Evolutionary conservation across 2,888 invertebrate species (phyloP), one percentile per base, ranked within the genome.

Genomic region (Patella caerulea): DNA sequence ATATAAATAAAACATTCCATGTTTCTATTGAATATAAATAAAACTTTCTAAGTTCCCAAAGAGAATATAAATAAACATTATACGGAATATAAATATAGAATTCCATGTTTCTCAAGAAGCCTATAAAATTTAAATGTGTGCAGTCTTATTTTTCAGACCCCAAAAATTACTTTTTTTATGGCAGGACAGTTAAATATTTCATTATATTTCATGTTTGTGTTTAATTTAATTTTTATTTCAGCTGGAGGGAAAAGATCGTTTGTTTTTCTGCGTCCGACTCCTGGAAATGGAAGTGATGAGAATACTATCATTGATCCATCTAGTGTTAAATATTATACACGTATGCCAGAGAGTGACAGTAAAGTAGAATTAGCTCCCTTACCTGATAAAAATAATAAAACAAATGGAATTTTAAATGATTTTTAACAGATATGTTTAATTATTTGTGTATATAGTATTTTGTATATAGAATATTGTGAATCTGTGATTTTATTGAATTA

Each of bases 321-420:
- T 69, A 81, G 82, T 7, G 90, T 91, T 55, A 91, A 91, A 78
- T 91, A 91, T 83, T 92, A 92, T 83, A 88, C 90, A 4, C 84
- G 90, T 52, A 91, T 90, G 88, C 73, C 81, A 7, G 85, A 84
- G 56, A 82, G 82, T 72, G 82, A 82, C 65, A 82, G 82, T 54
- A 82, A 79, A 34, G 76, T 81, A 73, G 84, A 82, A 29, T 54
- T 79, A 34, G 81, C 75, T 17, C 65, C 79, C 12, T 69, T 69
- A n/a, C 65, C 54, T 24, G n/a, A 54, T 3, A 74, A 45, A n/a
- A n/a, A 52, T 19, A 52, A n/a, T 2, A 45, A 29, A 15, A 17
- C 72, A 11, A 19, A 19, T 17, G 71, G 34, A 17, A 15, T 55
- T 24, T 54, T 24, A n/a, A 24, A 24, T 17, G 71, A 76, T 14